A percentile compares a stretch with the other conserved stretches of the same genome.
These are phyloP conservation scores for Pyralis farinalis DNA, from an alignment of 2,888 invertebrate species.

Conservation along the genomic window DNA sequence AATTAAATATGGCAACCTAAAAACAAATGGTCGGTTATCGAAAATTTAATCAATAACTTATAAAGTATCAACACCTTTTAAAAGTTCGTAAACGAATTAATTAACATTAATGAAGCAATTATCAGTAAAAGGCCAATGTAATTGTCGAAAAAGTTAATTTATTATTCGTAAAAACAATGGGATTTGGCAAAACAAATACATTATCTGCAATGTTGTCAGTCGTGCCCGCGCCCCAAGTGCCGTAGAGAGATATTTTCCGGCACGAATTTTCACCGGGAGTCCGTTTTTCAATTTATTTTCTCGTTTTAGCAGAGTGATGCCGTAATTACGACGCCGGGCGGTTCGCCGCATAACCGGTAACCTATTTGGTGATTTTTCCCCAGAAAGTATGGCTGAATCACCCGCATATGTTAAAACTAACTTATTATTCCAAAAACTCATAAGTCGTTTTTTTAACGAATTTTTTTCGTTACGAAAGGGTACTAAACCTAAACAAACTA, in stretches of 20 bases:
- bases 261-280: conserved; percentile 61
- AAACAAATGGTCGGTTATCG: background rate
- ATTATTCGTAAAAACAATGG: conserved; percentile 60
- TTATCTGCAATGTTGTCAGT: conserved; percentile 61
- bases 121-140: conserved; percentile 45
- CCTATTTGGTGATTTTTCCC: conserved; percentile 38
- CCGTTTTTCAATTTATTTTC: conserved; percentile 75
- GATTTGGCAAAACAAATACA: conserved; percentile 67
- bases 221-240: conserved; percentile 54
- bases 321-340: conserved; percentile 62
- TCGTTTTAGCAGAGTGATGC: conserved; percentile 68
- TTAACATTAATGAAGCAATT: conserved; percentile 60
- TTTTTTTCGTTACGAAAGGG: too few species aligned
- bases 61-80: conserved; percentile 8
- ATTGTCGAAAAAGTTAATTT: conserved; percentile 49
- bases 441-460: too few species aligned
- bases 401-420: conserved; percentile 13
- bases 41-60: background rate
- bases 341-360: conserved; percentile 54
- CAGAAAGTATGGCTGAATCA: conserved; percentile 28
- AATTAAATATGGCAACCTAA: too few species aligned
- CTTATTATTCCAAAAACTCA: conserved; percentile 7
- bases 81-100: conserved; percentile 31
- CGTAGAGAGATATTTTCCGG: conserved; percentile 62
- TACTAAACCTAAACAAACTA: too few species aligned